Conservation (phyloP, 2,113 vertebrate genomes). For the Myiozetetes cayanensis region DNA sequence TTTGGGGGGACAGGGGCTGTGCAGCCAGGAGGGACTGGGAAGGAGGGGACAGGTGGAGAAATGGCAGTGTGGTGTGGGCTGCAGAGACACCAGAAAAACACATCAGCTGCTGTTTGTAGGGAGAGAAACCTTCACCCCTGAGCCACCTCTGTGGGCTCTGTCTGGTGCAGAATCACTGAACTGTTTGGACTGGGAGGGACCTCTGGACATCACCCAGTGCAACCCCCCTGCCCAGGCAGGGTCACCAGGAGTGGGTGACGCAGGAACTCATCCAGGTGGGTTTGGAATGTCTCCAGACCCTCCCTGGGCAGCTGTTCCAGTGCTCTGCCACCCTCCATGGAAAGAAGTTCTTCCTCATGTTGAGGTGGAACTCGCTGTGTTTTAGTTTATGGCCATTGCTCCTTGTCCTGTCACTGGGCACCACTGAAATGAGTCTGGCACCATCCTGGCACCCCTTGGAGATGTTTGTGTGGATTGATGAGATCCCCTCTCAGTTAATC, state of each 20-base stretch:
- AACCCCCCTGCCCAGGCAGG: neutral
- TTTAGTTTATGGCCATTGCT: too few relatives aligned
- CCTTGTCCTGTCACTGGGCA: too few relatives aligned
- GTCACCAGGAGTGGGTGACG: neutral
- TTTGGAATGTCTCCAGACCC: neutral
- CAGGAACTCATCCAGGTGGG: neutral
- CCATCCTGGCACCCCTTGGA: too few relatives aligned
- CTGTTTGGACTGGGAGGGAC: neutral
- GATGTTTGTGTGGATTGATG: too few relatives aligned
- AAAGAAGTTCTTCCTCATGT: neutral
- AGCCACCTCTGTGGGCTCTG: neutral
- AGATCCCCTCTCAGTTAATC: neutral
- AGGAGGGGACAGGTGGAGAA: neutral
- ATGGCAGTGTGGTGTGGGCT: fast-evolving
- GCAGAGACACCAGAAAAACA: neutral
- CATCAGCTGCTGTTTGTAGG: neutral
- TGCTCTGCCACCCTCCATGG: neutral
- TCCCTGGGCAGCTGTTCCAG: neutral
- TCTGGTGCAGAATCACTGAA: neutral
- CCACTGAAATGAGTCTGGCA: too few relatives aligned
- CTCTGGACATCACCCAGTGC: neutral
- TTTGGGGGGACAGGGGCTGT: neutral
- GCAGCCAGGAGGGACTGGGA: neutral
- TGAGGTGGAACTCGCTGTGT: too few relatives aligned
- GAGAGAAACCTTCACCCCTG: neutral